A percentile compares a stretch with the other conserved stretches of the same genome.
Evolutionary conservation across 2,113 vertebrate genomes (phyloP).

Genomic region (Syrmaticus mikado): DNA sequence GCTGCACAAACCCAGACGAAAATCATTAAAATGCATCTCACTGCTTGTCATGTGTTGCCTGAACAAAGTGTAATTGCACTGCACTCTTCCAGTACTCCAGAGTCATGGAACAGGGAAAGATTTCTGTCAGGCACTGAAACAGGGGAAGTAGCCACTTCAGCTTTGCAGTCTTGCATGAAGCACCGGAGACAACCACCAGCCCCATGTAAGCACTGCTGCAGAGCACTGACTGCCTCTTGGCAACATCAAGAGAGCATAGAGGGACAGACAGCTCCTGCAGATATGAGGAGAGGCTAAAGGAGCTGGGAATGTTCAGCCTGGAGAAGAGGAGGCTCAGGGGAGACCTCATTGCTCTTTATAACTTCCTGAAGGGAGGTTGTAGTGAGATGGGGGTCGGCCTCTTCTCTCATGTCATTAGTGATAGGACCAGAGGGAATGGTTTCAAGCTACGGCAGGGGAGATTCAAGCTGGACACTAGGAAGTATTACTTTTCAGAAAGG

Average conservation of each 20-base stretch:
- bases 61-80: neutral
- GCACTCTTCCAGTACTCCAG: neutral
- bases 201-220: rapidly evolving
- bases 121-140: neutral
- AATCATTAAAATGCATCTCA: neutral
- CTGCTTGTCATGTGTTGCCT: neutral
- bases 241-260: neutral
- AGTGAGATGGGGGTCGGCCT: no score
- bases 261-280: neutral
- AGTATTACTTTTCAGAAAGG: no score
- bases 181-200: neutral
- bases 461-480: no score
- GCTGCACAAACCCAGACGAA: neutral
- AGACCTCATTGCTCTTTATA: no score
- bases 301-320: no score
- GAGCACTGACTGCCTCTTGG: neutral
- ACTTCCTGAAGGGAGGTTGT: no score
- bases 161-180: neutral
- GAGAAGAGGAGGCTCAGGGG: no score
- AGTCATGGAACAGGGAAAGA: neutral
- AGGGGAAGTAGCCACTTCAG: neutral
- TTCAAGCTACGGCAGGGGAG: no score
- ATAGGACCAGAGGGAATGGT: no score
- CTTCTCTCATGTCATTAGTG: no score
- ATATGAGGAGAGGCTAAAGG: no score